Base-by-base conservation (phyloP, 2,113 vertebrate species). In the Micronisus gabar region DNA sequence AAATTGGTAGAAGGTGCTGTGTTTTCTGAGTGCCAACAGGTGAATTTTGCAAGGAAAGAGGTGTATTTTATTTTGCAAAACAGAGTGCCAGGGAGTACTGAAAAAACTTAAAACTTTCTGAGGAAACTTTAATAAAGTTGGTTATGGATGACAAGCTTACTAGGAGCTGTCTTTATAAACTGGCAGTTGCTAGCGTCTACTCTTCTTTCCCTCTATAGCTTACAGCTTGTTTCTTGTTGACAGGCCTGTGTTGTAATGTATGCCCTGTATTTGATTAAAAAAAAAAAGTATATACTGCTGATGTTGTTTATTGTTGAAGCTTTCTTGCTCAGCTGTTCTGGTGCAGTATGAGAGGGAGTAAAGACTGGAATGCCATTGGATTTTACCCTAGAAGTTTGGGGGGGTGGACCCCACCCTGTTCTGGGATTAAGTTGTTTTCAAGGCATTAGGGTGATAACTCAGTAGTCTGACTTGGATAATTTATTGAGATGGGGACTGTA, bases 401-500 rank as follows among this genome's bases (percentile, higher is more conserved):
- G 6, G 4, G 0, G 6, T 5, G 25, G 19, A 63, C 26, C 9
- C 5, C 3, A 7, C 18, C 8, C 19, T 41, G 13, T 45, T 50
- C 30, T 58, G 52, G 45, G 26, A 53, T 38, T 7, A 29, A n/a
- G 9, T 32, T 86, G 26, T 68, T 78, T 70, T 48, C 10, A 26
- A 53, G 41, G 27, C 27, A 4, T 68, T 53, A n/a, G 15, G 14
- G 6, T 25, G 29, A 38, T 41, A 71, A 26, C 6, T 75, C 9
- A 1, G 9, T 47, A 18, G 21, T 50, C 6, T 68, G 53, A 17
- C 2, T 53, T 83, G 3, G 53, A 7, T 50, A 50, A 50, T 21
- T 26, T 30, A 9, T 21, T 71, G 58, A 63, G 13, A 19, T 17
- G 26, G 43, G 38, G 14, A 23, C 13, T 59, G n/a, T 81, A 3